phyloP scores from a whole-genome alignment of 2,888 invertebrate species.

The Malthinus seriepunctatus region DNA sequence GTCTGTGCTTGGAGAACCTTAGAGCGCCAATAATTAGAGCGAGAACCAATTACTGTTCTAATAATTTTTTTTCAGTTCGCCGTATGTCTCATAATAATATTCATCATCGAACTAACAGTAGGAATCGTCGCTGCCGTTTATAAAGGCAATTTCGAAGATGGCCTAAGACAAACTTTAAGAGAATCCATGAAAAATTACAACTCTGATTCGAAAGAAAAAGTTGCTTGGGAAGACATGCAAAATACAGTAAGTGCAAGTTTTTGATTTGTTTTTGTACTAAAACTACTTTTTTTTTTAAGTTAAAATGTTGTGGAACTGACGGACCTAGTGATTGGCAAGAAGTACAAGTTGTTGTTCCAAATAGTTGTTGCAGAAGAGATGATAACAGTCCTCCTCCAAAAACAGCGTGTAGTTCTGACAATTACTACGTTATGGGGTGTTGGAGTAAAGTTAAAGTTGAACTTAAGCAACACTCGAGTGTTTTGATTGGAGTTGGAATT shows the following conservation, averaged over 20 bases:
- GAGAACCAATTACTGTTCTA: too few species aligned
- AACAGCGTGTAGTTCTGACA: slow-evolving; percentile 40
- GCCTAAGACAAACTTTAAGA: slow-evolving; percentile 70
- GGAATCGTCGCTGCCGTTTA: slow-evolving; percentile 85
- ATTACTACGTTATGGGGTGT: slow-evolving; percentile 58
- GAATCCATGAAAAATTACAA: slow-evolving; percentile 63
- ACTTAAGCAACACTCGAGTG: slow-evolving; percentile 59
- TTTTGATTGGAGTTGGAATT: slow-evolving; percentile 66
- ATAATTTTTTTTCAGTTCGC: slow-evolving; percentile 69
- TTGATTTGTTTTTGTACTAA: too few species aligned
- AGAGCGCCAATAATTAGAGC: too few species aligned
- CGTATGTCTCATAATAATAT: slow-evolving; percentile 74
- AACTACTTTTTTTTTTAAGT: slow-evolving; percentile 46
- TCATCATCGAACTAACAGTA: slow-evolving; percentile 82
- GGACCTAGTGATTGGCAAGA: slow-evolving; percentile 52
- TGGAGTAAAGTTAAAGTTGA: slow-evolving; percentile 59
- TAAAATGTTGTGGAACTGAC: slow-evolving; percentile 56
- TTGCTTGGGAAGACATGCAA: slow-evolving; percentile 81
- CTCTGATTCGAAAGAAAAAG: slow-evolving; percentile 61
- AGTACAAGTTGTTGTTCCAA: slow-evolving; percentile 48
- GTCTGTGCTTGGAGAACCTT: too few species aligned
- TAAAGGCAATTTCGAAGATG: slow-evolving; percentile 70
- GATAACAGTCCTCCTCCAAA: slow-evolving; percentile 46
- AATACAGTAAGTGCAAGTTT: slow-evolving; percentile 52
- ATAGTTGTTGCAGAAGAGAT: slow-evolving; percentile 63